Percentiles rank a stretch among this genome's conserved stretches.
phyloP scores from a whole-genome alignment of 2,797 vertebrate genomes.

The Mycteria americana region DNA sequence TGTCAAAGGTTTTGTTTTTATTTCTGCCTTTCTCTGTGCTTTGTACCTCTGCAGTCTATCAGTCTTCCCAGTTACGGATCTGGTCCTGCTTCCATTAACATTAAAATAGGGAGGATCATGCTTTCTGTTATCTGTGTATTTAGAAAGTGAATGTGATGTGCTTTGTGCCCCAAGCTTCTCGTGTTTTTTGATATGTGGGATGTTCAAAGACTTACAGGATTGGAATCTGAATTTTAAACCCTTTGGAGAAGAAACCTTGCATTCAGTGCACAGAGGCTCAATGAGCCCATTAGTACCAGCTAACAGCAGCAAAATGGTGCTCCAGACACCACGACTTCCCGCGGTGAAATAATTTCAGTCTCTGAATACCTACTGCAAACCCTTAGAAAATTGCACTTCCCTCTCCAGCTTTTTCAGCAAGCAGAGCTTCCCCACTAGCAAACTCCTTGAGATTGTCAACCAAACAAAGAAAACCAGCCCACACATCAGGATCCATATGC shows the following conservation, averaged over 20 bases:
- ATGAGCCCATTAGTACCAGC: not conserved
- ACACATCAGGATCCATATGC: not conserved
- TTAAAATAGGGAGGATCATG: not conserved
- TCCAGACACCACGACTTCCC: not conserved
- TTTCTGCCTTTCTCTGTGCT: conserved; percentile 7
- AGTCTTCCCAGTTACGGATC: not conserved
- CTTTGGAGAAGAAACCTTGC: not conserved
- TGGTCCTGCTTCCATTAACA: not conserved
- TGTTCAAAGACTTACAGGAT: not conserved
- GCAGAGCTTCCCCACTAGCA: not conserved
- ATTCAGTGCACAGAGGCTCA: not conserved
- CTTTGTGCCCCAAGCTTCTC: not conserved
- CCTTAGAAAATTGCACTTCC: not conserved
- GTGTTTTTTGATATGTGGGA: not conserved
- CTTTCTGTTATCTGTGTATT: not conserved
- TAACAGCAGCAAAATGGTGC: not conserved
- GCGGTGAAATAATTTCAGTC: not conserved
- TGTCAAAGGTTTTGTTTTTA: conserved; percentile 12
- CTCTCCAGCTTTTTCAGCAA: not conserved
- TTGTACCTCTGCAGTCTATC: conserved; percentile 34
- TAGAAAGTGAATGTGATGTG: not conserved
- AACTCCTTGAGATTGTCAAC: not conserved
- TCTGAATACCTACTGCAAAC: not conserved
- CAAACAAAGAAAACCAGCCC: not conserved
- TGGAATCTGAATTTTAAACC: not conserved